A percentile compares a stretch with the other conserved stretches of the same genome.
Evolutionary conservation across 2,797 vertebrate species (phyloP).

Genomic region (Eutrigla gurnardus): DNA sequence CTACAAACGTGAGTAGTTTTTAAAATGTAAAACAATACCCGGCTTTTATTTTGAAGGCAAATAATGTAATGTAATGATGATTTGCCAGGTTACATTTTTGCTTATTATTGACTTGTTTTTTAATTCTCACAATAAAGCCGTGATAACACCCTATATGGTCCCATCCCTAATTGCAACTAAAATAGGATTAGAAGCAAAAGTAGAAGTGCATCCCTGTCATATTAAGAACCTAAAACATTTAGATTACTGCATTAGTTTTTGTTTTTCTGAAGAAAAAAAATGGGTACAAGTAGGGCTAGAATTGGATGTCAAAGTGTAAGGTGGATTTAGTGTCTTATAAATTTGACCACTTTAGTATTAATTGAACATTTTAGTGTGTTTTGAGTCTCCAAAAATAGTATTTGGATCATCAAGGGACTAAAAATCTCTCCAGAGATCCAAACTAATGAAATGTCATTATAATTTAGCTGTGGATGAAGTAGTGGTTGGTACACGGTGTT

Average conservation of each 20-base stretch:
- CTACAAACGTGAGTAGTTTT: no score
- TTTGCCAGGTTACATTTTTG: no score
- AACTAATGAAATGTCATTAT: conserved; percentile 14
- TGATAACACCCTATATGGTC: no score
- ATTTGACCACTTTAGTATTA: background rate
- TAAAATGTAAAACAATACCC: background rate
- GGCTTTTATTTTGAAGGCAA: background rate
- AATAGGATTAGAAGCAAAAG: background rate
- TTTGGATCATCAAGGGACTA: background rate
- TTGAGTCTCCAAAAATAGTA: conserved; percentile 22
- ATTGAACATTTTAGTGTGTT: background rate
- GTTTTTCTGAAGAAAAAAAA: background rate
- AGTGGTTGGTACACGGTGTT: background rate
- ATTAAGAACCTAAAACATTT: background rate
- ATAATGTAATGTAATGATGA: no score
- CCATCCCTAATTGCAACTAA: no score
- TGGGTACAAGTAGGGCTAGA: no score
- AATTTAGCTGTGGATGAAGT: background rate
- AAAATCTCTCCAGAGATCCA: background rate
- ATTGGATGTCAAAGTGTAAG: no score
- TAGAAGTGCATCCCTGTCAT: background rate
- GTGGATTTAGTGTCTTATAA: background rate
- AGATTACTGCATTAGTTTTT: background rate
- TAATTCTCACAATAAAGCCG: no score
- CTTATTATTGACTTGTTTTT: no score